Base-by-base conservation (phyloP, 2,113 vertebrate species). In the Anolis carolinensis region DNA sequence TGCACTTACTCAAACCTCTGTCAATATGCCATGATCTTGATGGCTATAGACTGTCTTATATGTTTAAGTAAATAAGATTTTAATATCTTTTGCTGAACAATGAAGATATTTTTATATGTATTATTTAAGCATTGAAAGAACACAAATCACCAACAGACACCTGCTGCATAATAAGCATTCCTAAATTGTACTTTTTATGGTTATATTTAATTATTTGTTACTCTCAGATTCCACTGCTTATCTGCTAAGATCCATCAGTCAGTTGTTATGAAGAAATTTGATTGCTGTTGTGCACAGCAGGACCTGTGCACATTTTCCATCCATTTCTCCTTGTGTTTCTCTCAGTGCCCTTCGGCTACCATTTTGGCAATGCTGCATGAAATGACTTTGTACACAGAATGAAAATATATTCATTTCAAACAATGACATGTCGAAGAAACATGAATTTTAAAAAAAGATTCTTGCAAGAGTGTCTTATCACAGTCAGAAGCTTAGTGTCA, bases 231-330 rank as follows among this genome's bases (percentile, higher is more conserved):
- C 78, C 23, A 27, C 70, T 74, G 36, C 44, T 75, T 81, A 81
- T 86, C 59, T 90, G 89, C 93, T 95, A 27, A 65, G 91, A 93
- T 62, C 39, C 89, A 88, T 86, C 74, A 90, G 59, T 34, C 90
- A 87, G 78, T 88, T 91, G 86, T 90, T 79, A 30, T 94, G 92
- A 95, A 94, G 90, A 84, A 94, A 91, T 88, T 21, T 91, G 90
- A 92, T 92, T 92, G 79, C 85, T 93, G 80, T 92, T 83, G 79
- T 79, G 75, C 94, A 93, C 94, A 96, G 95, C 95, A 93, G 95
- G 95, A 94, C 93, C 94, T 95, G 94, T 95, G 93, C 87, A 92
- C 72, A 82, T 82, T 21, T 67, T 67, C 85, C 20, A 21, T 83
- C 36, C 84, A 36, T 16, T 85, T 90, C 8, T 1, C 25, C 30